Base-by-base conservation (phyloP, 2,797 vertebrate genomes). In the Gymnopithys bicolor region DNA sequence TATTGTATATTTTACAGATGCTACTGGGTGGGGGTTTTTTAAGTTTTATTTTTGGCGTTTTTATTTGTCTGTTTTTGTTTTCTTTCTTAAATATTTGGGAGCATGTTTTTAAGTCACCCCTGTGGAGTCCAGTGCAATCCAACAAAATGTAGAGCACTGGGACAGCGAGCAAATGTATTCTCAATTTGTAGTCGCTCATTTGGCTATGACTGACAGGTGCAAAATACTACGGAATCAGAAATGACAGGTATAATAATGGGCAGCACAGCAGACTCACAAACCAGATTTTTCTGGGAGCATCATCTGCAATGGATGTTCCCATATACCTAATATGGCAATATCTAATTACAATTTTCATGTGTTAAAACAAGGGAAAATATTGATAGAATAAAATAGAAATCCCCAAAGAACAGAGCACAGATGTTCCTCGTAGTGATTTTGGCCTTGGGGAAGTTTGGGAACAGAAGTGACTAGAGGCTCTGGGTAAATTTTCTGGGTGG, bases 341-440 rank as follows among this genome's bases (percentile, higher is more conserved):
- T 49, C 82, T 96, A 93, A 94, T 96, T 93, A 83, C 66, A 91
- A 87, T 89, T 95, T 91, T 95, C 71, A 81, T 95, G 78, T 93
- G 75, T 84, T 94, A 95, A 93, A 96, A 92, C 0, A 7, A 77
- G 55, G 49, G 49, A 95, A 95, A 93, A 84, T 84, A 93, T 95
- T 90, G 92, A 92, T 82, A 93, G 84, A 93, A 95, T 97, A 95
- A 95, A 96, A 93, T 19, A 89, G 60, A 93, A 95, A 85, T 80
- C 84, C 64, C 84, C 28, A 41, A 83, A 93, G 90, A 94, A 92
- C 53, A 85, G 60, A 74, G 49, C n/a, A 91, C 94, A 95, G 88
- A 95, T 95, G 95, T 95, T 95, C 89, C 68, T 90, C 71, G 24
- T 84, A 90, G 86, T 87, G 77, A 80, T 93, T 96, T 95, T 96